Conservation (phyloP, 2,888 invertebrate species). For the Hypena proboscidalis region DNA sequence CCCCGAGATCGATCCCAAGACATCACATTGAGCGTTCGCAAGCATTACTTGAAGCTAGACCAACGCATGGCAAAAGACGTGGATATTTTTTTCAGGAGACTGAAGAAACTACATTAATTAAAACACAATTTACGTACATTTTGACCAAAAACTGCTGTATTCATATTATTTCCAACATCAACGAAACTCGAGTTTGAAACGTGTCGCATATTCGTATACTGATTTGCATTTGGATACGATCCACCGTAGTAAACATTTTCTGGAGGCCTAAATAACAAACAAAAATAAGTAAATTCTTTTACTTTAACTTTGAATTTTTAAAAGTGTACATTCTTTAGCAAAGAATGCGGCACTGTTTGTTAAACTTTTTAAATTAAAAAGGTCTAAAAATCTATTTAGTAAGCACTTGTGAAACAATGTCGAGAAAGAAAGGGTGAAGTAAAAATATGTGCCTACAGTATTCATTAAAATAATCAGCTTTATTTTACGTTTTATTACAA, state of each 20-base stretch:
- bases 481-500: too few relatives aligned
- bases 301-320: too few relatives aligned
- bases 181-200: slow-evolving; percentile 24
- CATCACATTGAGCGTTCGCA: too few relatives aligned
- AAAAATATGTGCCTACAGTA: too few relatives aligned
- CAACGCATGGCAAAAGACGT: too few relatives aligned
- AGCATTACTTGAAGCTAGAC: too few relatives aligned
- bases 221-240: slow-evolving; percentile 43
- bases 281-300: neutral
- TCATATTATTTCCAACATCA: slow-evolving; percentile 33
- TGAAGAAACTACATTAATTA: too few relatives aligned
- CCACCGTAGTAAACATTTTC: slow-evolving; percentile 54
- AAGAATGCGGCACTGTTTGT: neutral
- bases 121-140: slow-evolving; percentile 34
- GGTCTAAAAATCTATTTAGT: neutral
- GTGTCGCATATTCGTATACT: slow-evolving; percentile 44
- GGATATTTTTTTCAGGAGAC: too few relatives aligned
- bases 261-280: slow-evolving; percentile 32
- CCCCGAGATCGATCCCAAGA: too few relatives aligned
- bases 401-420: neutral
- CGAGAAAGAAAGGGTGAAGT: neutral
- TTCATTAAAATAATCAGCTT: too few relatives aligned
- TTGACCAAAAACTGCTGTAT: slow-evolving; percentile 24
- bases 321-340: neutral
- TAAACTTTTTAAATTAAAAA: slow-evolving; percentile 4